Conservation (phyloP, 2,888 invertebrate species). For the Apotomis capreana region DNA sequence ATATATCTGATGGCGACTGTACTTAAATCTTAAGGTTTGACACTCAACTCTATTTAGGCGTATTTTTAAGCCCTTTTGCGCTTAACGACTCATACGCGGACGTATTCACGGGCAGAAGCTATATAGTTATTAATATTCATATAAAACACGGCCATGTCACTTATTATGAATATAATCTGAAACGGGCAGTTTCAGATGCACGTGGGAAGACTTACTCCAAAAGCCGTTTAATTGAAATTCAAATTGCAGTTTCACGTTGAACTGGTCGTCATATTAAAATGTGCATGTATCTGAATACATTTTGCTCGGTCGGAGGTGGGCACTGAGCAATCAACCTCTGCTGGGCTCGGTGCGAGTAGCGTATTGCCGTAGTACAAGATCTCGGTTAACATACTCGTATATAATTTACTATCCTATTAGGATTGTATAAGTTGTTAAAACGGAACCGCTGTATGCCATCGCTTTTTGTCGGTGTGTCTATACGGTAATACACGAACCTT, state of each 20-base stretch:
- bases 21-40: too few relatives aligned
- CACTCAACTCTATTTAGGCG: too few relatives aligned
- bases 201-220: slow-evolving; percentile 44
- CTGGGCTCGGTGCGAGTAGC: slow-evolving; percentile 12
- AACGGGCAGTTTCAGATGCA: neutral
- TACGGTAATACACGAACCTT: too few relatives aligned
- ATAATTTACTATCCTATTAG: neutral
- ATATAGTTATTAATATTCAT: too few relatives aligned
- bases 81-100: too few relatives aligned
- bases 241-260: slow-evolving; percentile 47
- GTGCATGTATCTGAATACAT: slow-evolving; percentile 67
- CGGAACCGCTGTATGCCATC: too few relatives aligned
- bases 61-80: too few relatives aligned
- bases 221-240: slow-evolving; percentile 48
- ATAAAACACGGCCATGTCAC: too few relatives aligned
- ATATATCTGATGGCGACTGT: too few relatives aligned
- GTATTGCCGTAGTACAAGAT: slow-evolving; percentile 3
- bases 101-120: too few relatives aligned
- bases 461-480: too few relatives aligned
- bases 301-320: slow-evolving; percentile 49
- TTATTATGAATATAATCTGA: neutral
- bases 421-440: too few relatives aligned
- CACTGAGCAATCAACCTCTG: slow-evolving; percentile 44
- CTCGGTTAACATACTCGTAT: neutral
- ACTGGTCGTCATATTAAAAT: slow-evolving; percentile 58